Base-by-base conservation (phyloP, 2,113 vertebrate genomes). In the Apodemus sylvaticus region DNA sequence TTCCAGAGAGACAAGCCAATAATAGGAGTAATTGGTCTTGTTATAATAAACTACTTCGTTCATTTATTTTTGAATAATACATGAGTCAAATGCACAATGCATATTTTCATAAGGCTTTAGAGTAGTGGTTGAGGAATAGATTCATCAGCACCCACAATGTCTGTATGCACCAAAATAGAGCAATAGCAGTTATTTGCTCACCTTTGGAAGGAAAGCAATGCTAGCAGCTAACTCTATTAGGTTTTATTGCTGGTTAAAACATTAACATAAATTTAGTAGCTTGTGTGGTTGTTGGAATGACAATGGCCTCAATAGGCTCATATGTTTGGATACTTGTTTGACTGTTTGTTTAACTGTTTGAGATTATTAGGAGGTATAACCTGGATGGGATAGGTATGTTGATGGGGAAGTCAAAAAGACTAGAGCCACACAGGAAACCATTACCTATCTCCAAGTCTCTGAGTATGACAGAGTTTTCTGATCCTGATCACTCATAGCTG, bases 1-100 rank as follows among this genome's bases (percentile, higher is more conserved):
- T 89, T 96, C 13, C 9, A 58, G 34, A 96, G 48, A 93, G 12
- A 26, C 66, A 90, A 89, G 51, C 29, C 26, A 85, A 62, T 55
- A 42, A 29, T 68, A 31, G 68, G 16, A 85, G 53, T 94, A 64
- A 64, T 45, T 91, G 20, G 74, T 92, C 83, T 92, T 70, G 51
- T 16, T 34, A 17, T 45, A 86, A 64, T 86, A 66, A 66, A 66
- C 29, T 8, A 29, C 60, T 64, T 64, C 26, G 45, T 45, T 94
- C 85, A 66, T 66, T 70, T 86, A 82, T 96, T 73, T 5, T 96
- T 90, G 26, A 22, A 29, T 92, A 79, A 31, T 76, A 53, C 78
- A 5, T 90, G 55, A 90, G 39, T 93, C n/a, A n/a, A 74, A 45
- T 66, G 60, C 5, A 70, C 20, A 88, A 1, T 78, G 17, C 16